Evolutionary conservation across 2,888 invertebrate genomes (phyloP).

Genomic region (Ceraclea dissimilis): DNA sequence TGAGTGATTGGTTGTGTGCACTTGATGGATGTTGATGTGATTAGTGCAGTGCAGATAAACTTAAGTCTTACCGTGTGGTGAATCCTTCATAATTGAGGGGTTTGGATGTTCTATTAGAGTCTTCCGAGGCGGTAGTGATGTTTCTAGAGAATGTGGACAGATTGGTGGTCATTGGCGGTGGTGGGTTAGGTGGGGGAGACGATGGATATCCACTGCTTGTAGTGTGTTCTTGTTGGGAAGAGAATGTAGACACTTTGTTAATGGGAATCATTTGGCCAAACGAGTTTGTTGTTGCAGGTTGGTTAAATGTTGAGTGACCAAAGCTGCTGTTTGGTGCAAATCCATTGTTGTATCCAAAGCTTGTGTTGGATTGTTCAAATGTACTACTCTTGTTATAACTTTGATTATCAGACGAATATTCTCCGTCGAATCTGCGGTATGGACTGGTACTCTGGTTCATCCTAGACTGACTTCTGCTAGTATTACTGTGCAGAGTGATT

Average conservation of each 20-base stretch:
- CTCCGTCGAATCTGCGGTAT: slow-evolving; percentile 26
- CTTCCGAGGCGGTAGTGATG: slow-evolving; percentile 24
- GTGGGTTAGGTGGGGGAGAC: slow-evolving; percentile 32
- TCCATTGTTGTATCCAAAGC: slow-evolving; percentile 29
- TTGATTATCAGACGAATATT: slow-evolving; percentile 32
- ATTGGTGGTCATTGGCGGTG: slow-evolving; percentile 31
- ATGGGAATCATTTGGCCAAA: slow-evolving; percentile 26
- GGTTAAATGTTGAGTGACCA: slow-evolving; percentile 9
- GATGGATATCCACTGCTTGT: slow-evolving; percentile 29
- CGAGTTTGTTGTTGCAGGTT: neutral
- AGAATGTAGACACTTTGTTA: slow-evolving; percentile 14
- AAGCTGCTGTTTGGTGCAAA: slow-evolving; percentile 2
- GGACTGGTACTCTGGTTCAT: slow-evolving; percentile 13
- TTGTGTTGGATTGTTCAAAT: slow-evolving; percentile 19
- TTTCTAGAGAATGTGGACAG: slow-evolving; percentile 23
- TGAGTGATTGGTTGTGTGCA: too few species aligned
- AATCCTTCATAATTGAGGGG: slow-evolving; percentile 55
- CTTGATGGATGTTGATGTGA: too few species aligned
- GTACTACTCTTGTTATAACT: slow-evolving; percentile 7
- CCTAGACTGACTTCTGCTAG: slow-evolving; percentile 5
- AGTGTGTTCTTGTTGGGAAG: slow-evolving; percentile 26
- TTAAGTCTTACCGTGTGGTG: slow-evolving; percentile 51
- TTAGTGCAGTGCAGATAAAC: too few species aligned
- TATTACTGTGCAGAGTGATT: slow-evolving; percentile 21
- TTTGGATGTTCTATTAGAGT: slow-evolving; percentile 12